Percentiles rank a stretch among this genome's conserved stretches.
phyloP scores from a whole-genome alignment of 2,113 vertebrate genomes.

The Delphinus delphis region DNA sequence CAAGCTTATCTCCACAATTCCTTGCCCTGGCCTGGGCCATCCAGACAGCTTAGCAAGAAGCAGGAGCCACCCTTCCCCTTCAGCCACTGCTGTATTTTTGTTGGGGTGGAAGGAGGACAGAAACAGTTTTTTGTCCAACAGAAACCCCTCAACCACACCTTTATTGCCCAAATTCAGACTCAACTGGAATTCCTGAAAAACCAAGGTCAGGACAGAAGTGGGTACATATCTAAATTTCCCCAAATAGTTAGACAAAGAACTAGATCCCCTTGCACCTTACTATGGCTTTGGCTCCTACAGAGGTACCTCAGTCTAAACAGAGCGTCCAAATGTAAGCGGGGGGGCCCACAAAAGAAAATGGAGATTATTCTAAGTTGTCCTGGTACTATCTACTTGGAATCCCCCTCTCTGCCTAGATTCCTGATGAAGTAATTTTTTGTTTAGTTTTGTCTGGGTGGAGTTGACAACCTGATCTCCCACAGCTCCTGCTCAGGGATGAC shows the following conservation, averaged over 20 bases:
- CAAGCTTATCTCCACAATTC: neutral
- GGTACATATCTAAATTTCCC: neutral
- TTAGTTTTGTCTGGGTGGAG: neutral
- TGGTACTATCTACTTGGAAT: neutral
- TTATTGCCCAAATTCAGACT: neutral
- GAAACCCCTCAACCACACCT: neutral
- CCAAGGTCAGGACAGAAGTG: neutral
- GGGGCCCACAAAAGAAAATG: neutral
- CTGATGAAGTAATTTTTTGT: neutral
- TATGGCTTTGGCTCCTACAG: neutral
- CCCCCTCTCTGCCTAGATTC: neutral
- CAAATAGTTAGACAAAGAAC: neutral
- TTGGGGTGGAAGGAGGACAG: neutral
- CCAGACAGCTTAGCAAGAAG: neutral
- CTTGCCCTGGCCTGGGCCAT: neutral
- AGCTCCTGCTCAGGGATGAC: neutral
- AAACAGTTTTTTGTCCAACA: neutral
- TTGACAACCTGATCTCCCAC: neutral
- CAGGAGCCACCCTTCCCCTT: neutral
- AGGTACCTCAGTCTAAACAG: neutral
- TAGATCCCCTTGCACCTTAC: neutral
- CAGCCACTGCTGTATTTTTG: neutral
- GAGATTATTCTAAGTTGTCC: neutral
- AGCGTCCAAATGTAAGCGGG: neutral
- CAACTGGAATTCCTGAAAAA: constrained; percentile 8